phyloP scores from a whole-genome alignment of 2,888 invertebrate species.

The Theretra japonica region DNA sequence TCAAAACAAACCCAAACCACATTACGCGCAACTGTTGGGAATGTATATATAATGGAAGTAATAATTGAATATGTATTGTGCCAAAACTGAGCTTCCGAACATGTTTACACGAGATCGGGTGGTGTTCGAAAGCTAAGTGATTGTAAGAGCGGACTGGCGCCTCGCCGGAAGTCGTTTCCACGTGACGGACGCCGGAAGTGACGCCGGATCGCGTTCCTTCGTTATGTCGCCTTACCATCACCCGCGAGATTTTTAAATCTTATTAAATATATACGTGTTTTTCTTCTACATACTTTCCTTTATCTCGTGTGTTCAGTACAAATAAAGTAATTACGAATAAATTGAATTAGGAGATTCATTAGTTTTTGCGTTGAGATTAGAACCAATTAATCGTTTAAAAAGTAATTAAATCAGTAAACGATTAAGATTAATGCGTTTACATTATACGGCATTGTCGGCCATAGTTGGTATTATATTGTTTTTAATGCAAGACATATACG shows the following conservation, averaged over 20 bases:
- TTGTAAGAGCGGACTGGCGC: slow-evolving; percentile 80
- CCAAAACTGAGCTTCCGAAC: slow-evolving; percentile 47
- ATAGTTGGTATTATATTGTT: no score
- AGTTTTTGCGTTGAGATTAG: background rate
- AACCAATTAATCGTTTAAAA: background rate
- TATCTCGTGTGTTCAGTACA: no score
- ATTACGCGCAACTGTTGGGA: background rate
- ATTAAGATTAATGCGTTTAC: background rate
- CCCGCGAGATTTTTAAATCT: slow-evolving; percentile 60
- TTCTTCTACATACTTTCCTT: no score
- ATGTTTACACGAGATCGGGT: slow-evolving; percentile 61
- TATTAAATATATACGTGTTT: background rate
- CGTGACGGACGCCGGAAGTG: slow-evolving; percentile 82
- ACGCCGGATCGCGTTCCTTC: slow-evolving; percentile 79
- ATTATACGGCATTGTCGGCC: background rate
- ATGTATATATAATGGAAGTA: slow-evolving; percentile 28
- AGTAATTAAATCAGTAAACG: background rate
- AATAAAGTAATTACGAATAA: background rate
- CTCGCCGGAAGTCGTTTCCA: slow-evolving; percentile 80
- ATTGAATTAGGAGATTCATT: background rate
- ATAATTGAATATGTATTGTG: slow-evolving; percentile 48
- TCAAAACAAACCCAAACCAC: slow-evolving; percentile 14
- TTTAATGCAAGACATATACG: no score
- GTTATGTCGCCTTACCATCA: slow-evolving; percentile 69
- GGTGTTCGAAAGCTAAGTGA: slow-evolving; percentile 76